Evolutionary conservation across 2,888 invertebrate species (phyloP), one percentile per base, ranked within the genome.

Genomic region (Amblyjoppa proteus): DNA sequence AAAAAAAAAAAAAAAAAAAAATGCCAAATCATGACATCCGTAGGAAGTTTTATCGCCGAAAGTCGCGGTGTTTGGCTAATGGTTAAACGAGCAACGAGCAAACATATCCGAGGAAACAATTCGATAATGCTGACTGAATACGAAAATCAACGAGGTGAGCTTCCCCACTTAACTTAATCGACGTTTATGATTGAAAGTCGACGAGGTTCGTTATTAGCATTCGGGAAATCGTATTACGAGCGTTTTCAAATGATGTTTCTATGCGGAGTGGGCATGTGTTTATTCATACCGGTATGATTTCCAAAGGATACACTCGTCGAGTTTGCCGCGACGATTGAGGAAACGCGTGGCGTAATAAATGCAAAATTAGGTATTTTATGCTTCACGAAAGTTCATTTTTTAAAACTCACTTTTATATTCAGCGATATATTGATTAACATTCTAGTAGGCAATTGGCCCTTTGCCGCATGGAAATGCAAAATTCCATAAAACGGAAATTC

Each of bases 181-280:
- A 76, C 80, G 53, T 74, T 73, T 28, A 31, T 61, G 64, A 66
- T 79, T 76, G 64, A 71, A 70, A 74, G 31, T 28, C 66, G 69
- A 34, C 70, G 78, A 58, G 38, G 64, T 79, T 49, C 75, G 81
- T 85, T 82, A 85, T 82, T 82, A 79, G 66, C 66, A 51, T 69
- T 71, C 61, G 25, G 28, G 25, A 79, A 76, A 76, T 71, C 58
- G 25, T 61, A 69, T 78, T 58, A 79, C 78, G 9, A 31, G 16
- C 16, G 31, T 20, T 53, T 58, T 58, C 16, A 58, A 16, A 38
- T 31, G 64, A 66, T 61, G 53, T 73, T 84, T 78, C 61, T 69
- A 76, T 69, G 38, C 16, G 31, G 61, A 45, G 31, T 61, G 41
- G 38, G 38, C 49, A 68, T 49, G 64, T 53, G 49, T 5, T 9